Evolutionary conservation across 2,888 invertebrate species (phyloP).

Genomic region (Leptinotarsa haldemani): DNA sequence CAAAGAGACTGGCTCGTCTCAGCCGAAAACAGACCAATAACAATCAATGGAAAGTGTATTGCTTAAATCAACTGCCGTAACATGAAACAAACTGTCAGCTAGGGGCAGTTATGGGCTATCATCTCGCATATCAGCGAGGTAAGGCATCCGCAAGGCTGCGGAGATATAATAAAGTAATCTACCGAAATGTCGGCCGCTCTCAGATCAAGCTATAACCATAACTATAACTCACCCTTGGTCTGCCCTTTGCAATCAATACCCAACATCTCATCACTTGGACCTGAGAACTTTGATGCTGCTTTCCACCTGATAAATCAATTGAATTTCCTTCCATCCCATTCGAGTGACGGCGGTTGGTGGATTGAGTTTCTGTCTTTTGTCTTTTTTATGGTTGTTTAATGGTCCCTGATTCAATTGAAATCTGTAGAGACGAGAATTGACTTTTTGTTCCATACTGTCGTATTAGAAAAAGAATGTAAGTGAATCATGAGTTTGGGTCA

Average conservation of each 20-base stretch:
- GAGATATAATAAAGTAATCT: constrained; percentile 66
- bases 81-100: constrained; percentile 64
- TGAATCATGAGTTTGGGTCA: not conserved
- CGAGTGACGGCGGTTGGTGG: constrained; percentile 1
- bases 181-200: constrained; percentile 62
- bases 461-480: too few species aligned
- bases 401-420: not conserved
- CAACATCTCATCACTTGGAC: constrained; percentile 48
- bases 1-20: constrained; percentile 52
- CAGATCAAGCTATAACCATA: constrained; percentile 64
- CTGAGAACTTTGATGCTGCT: constrained; percentile 57
- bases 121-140: constrained; percentile 64
- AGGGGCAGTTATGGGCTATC: constrained; percentile 64
- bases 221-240: constrained; percentile 64
- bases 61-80: constrained; percentile 64
- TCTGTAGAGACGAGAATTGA: not conserved
- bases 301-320: constrained; percentile 66
- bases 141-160: constrained; percentile 58
- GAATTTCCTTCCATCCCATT: constrained; percentile 43
- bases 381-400: constrained; percentile 13
- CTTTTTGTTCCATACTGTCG: not conserved
- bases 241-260: constrained; percentile 55
- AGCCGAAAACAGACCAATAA: constrained; percentile 54
- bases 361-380: constrained; percentile 16
- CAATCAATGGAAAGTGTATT: constrained; percentile 61